These are phyloP conservation scores for Gymnosoma rotundatum DNA, from an alignment of 2,888 invertebrate species.

Conservation along the genomic window DNA sequence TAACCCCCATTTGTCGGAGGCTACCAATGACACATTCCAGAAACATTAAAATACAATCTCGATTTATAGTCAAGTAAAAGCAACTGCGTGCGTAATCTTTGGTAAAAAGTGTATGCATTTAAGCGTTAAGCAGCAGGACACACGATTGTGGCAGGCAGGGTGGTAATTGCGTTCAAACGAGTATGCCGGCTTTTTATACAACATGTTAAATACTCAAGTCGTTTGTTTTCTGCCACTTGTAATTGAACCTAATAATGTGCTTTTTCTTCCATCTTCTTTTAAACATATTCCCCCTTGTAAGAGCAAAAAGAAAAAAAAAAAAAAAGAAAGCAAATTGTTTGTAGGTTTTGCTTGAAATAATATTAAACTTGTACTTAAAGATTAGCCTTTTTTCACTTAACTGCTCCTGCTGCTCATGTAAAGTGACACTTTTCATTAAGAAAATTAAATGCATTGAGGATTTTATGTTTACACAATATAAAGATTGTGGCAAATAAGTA, in stretches of 20 bases:
- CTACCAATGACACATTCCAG: slow-evolving; percentile 1
- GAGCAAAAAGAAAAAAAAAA: not conserved
- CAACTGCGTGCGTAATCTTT: slow-evolving; percentile 13
- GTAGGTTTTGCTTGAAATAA: slow-evolving; percentile 38
- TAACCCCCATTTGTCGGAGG: slow-evolving; percentile 57
- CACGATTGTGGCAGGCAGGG: slow-evolving; percentile 5
- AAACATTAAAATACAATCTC: not conserved
- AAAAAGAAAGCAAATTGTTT: slow-evolving; percentile 5
- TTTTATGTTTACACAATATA: slow-evolving; percentile 16
- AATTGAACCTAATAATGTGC: slow-evolving; percentile 54
- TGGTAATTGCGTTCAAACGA: slow-evolving; percentile 25
- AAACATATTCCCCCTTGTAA: slow-evolving; percentile 36
- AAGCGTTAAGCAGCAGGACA: slow-evolving; percentile 41
- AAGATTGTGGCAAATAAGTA: slow-evolving; percentile 51
- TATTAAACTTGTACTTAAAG: slow-evolving; percentile 60
- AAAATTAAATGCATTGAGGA: slow-evolving; percentile 64
- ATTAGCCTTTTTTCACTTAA: slow-evolving; percentile 64
- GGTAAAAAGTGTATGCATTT: slow-evolving; percentile 22
- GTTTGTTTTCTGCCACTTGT: slow-evolving; percentile 48
- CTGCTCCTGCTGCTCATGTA: slow-evolving; percentile 50
- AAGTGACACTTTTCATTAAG: slow-evolving; percentile 67
- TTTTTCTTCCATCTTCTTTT: not conserved
- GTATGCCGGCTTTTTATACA: not conserved
- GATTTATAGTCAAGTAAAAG: slow-evolving; percentile 18
- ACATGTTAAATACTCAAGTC: slow-evolving; percentile 45